These are phyloP conservation scores for Ceramica pisi DNA, from an alignment of 2,888 invertebrate species.

Conservation along the genomic window DNA sequence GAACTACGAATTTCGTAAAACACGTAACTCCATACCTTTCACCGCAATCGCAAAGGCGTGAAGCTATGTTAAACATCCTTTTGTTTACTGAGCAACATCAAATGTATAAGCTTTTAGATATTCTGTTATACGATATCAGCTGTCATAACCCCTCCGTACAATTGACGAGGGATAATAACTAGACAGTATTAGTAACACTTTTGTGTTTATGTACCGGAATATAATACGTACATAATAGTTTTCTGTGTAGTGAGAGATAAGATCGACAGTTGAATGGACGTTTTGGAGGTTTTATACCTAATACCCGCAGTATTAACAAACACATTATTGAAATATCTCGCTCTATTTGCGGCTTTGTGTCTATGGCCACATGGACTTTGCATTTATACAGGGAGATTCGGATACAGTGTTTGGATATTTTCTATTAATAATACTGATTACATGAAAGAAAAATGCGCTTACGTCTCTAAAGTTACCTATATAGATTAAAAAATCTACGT, in stretches of 20 bases:
- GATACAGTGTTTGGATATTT: too few relatives aligned
- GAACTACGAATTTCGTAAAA: conserved; percentile 13
- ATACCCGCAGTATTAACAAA: background rate
- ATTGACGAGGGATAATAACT: conserved; percentile 78
- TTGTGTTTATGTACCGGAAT: conserved; percentile 43
- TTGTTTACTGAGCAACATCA: conserved; percentile 62
- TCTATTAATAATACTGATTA: too few relatives aligned
- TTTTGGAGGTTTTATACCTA: conserved; percentile 8
- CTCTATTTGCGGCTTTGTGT: too few relatives aligned
- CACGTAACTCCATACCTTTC: conserved; percentile 7
- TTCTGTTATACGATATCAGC: conserved; percentile 71
- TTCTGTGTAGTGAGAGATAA: conserved; percentile 9
- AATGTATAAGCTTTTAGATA: conserved; percentile 62
- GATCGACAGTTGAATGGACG: conserved; percentile 43
- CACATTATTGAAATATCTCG: background rate
- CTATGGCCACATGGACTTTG: too few relatives aligned
- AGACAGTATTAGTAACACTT: conserved; percentile 55
- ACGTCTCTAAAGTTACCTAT: too few relatives aligned
- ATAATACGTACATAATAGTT: conserved; percentile 28
- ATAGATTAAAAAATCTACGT: too few relatives aligned
- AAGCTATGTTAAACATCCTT: conserved; percentile 56
- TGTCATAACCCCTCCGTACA: conserved; percentile 68
- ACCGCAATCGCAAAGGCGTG: conserved; percentile 43
- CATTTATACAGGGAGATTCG: too few relatives aligned
- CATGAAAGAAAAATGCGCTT: too few relatives aligned